Base-by-base conservation (phyloP, 2,888 invertebrate genomes). In the Antheraea assamensis region DNA sequence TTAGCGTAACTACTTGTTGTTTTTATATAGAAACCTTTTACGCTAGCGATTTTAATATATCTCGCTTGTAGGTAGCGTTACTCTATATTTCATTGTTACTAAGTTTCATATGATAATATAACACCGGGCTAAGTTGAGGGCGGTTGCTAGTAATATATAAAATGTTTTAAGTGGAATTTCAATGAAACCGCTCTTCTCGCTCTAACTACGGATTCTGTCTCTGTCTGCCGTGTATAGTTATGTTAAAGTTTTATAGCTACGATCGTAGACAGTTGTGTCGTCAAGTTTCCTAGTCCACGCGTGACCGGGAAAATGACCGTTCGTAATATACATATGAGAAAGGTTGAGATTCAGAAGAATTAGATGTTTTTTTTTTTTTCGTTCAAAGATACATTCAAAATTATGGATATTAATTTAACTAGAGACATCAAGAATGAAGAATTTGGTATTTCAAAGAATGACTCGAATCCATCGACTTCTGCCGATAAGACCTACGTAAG, bases 221-320 rank as follows among this genome's bases (percentile, higher is more conserved):
- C 82, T 77, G 73, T 89, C 88, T 83, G 79, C 78, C 86, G 61
- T 77, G 77, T 75, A 75, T 80, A 75, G 76, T 78, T 82, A 84
- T 81, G 84, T 84, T 85, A 88, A 85, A 87, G 78, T 81, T 76
- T 75, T 79, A 78, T 77, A 75, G 84, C 74, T 78, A 75, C 77
- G 78, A 74, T 76, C 76, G 82, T 71, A 80, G 82, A 72, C 83
- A 83, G 88, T 81, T 86, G 88, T 83, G 84, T 84, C 79, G 79
- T 81, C 80, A 77, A 82, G 79, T 77, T 78, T 74, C 76, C 30
- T 73, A 73, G 76, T 75, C 42, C 73, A 76, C 73, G 78, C 81
- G 74, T 75, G 78, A 74, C 76, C 77, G 77, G 80, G 82, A 87
- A 87, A 85, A 88, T 88, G 89, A 79, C 78, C 81, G 84, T 83